phyloP scores from a whole-genome alignment of 2,888 invertebrate genomes.

The Aphidius colemani region DNA sequence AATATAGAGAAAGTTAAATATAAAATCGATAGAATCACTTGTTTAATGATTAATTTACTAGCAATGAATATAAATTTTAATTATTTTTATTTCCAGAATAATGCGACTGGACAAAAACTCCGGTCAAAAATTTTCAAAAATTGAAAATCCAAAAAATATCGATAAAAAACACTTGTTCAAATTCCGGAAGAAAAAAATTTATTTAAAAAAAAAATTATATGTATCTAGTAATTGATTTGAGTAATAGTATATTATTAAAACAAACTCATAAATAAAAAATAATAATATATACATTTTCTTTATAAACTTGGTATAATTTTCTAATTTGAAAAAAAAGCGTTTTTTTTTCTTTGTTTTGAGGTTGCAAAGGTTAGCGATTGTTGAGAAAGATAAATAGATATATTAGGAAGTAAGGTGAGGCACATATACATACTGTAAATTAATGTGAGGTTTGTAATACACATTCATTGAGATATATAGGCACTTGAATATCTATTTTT shows the following conservation, averaged over 20 bases:
- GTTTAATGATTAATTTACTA: too few relatives aligned
- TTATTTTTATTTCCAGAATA: too few relatives aligned
- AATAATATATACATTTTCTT: too few relatives aligned
- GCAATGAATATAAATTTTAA: too few relatives aligned
- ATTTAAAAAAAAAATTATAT: too few relatives aligned
- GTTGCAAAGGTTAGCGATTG: conserved; percentile 8
- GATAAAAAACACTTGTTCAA: not conserved
- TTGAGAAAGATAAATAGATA: conserved; percentile 8
- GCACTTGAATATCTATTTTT: conserved; percentile 22
- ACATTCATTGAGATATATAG: not conserved
- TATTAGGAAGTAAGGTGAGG: conserved; percentile 17
- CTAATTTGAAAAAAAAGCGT: not conserved
- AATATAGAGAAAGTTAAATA: not conserved
- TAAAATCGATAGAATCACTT: too few relatives aligned
- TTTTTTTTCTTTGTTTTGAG: not conserved
- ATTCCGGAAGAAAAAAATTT: not conserved
- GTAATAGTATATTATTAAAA: too few relatives aligned
- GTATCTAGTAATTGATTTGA: too few relatives aligned
- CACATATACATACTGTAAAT: not conserved
- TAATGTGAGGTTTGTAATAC: not conserved
- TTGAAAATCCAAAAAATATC: too few relatives aligned
- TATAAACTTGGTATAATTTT: not conserved
- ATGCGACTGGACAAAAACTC: too few relatives aligned
- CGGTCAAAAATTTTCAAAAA: too few relatives aligned
- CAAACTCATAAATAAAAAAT: too few relatives aligned